phyloP scores from a whole-genome alignment of 2,113 vertebrate species.

The Perognathus longimembris region DNA sequence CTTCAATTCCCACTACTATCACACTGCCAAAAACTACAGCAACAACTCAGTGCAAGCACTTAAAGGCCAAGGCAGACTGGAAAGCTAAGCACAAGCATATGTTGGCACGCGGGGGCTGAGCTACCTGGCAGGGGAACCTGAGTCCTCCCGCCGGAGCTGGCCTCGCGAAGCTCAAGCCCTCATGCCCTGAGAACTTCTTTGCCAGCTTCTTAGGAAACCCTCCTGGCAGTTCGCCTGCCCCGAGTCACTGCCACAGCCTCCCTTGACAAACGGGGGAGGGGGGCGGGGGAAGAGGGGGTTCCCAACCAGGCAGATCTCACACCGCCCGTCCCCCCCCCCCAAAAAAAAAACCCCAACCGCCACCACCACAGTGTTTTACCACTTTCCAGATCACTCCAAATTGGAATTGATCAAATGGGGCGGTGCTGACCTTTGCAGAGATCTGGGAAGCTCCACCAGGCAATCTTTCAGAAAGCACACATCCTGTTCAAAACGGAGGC shows the following conservation, averaged over 20 bases:
- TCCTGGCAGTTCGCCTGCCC: not conserved
- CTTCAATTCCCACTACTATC: slow-evolving; percentile 52
- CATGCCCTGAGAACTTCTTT: not conserved
- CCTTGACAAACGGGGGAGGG: not conserved
- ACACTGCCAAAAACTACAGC: slow-evolving; percentile 54
- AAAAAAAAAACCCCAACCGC: not conserved
- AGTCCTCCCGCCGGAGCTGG: not conserved
- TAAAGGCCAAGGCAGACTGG: not conserved
- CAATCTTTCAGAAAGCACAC: not conserved
- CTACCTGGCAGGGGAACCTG: not conserved
- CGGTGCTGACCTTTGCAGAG: not conserved
- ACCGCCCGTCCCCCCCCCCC: too few species aligned
- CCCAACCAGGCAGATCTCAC: not conserved
- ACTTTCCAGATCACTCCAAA: slow-evolving; percentile 20
- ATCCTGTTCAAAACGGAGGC: not conserved
- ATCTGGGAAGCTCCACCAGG: not conserved
- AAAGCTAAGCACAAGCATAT: slow-evolving; percentile 2
- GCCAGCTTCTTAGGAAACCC: slow-evolving; percentile 1
- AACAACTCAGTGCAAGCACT: not conserved
- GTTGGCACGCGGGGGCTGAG: not conserved
- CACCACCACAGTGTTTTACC: not conserved
- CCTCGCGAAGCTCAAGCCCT: not conserved
- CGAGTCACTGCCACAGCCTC: not conserved
- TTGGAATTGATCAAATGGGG: not conserved
- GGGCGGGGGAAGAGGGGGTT: not conserved